Conservation (phyloP, 2,797 vertebrate genomes). For the Buceros bicornis region DNA sequence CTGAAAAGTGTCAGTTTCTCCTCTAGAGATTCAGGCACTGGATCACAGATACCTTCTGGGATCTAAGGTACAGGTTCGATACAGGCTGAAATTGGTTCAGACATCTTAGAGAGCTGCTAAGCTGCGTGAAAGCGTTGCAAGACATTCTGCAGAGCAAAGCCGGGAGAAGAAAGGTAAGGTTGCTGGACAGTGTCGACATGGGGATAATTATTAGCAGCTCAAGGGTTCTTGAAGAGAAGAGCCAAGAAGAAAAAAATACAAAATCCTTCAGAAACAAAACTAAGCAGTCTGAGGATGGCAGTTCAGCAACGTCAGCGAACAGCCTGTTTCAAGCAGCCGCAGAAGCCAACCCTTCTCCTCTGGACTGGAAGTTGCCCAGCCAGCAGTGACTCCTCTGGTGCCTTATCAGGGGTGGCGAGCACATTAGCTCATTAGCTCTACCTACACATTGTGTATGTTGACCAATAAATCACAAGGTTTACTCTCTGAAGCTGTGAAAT, state of each 20-base stretch:
- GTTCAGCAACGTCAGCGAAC: background rate
- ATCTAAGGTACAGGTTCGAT: background rate
- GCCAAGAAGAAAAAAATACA: background rate
- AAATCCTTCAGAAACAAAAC: background rate
- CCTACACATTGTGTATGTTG: background rate
- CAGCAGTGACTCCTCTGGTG: accelerated
- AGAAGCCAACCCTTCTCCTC: background rate
- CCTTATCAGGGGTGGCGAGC: background rate
- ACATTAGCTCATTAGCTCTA: background rate
- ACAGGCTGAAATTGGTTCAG: background rate
- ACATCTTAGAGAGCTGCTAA: background rate
- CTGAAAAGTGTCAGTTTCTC: background rate
- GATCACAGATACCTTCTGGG: background rate
- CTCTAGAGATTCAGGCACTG: background rate
- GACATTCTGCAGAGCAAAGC: background rate
- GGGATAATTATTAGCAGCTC: background rate
- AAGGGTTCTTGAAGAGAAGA: background rate
- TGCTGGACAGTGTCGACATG: background rate
- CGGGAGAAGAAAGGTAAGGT: background rate
- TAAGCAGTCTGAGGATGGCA: background rate
- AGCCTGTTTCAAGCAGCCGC: background rate
- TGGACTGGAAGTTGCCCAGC: background rate
- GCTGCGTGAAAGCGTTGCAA: background rate
- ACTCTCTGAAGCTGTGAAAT: background rate
- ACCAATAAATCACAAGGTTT: background rate